Evolutionary conservation across 2,888 invertebrate genomes (phyloP).

Genomic region (Melinaea marsaeus): DNA sequence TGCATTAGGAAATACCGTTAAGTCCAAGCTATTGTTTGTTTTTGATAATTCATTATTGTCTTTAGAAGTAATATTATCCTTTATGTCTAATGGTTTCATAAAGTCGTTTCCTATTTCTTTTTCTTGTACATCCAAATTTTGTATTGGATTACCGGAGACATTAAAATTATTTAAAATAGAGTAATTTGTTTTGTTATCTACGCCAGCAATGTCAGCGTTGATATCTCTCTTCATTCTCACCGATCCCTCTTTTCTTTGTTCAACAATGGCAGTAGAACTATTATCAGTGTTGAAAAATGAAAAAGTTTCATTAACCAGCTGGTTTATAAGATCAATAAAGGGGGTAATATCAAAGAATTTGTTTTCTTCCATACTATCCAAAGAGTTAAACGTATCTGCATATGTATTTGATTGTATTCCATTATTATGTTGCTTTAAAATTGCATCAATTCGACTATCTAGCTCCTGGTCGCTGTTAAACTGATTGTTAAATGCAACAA

Average conservation of each 20-base stretch:
- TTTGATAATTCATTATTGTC: slow-evolving; percentile 4
- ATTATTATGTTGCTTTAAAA: slow-evolving; percentile 61
- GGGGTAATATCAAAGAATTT: slow-evolving; percentile 41
- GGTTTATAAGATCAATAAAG: slow-evolving; percentile 45
- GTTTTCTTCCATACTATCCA: slow-evolving; percentile 50
- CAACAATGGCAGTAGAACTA: slow-evolving; percentile 27
- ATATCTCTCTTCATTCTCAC: slow-evolving; percentile 50
- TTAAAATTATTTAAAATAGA: no score
- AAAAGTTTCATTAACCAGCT: slow-evolving; percentile 50
- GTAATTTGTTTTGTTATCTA: no score
- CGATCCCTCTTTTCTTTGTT: slow-evolving; percentile 35
- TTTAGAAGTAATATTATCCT: slow-evolving; percentile 22
- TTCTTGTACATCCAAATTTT: no score
- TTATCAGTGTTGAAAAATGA: slow-evolving; percentile 46
- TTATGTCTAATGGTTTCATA: no score
- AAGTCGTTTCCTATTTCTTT: no score
- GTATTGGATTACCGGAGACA: no score
- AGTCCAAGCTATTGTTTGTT: slow-evolving; percentile 25
- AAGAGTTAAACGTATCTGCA: slow-evolving; percentile 44
- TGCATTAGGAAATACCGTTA: slow-evolving; percentile 15
- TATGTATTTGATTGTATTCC: slow-evolving; percentile 55
- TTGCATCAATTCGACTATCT: slow-evolving; percentile 46
- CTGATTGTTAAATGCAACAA: slow-evolving; percentile 46
- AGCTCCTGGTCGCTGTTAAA: slow-evolving; percentile 38
- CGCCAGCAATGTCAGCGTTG: slow-evolving; percentile 2